phyloP scores from a whole-genome alignment of 2,113 vertebrate species.

The Craseonycteris thonglongyai region DNA sequence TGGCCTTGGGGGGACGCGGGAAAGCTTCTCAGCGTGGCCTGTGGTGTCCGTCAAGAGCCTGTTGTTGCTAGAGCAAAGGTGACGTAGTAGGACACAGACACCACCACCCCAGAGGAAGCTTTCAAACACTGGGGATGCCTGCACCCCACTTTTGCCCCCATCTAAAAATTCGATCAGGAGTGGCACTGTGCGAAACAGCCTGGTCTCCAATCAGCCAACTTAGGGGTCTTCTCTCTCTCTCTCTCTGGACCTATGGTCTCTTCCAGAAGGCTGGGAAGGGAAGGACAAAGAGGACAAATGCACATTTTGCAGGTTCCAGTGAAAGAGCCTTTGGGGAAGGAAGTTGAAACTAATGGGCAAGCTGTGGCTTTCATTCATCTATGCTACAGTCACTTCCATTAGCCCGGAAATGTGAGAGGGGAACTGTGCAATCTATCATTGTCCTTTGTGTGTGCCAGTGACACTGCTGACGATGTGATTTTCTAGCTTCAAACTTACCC shows the following conservation, averaged over 20 bases:
- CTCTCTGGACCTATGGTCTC: background rate
- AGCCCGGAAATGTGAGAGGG: constrained; percentile 27
- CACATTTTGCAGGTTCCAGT: background rate
- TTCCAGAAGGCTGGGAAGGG: background rate
- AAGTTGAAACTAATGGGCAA: constrained; percentile 34
- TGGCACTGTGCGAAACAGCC: too few species aligned
- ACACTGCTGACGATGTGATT: background rate
- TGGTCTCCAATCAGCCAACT: background rate
- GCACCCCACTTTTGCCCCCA: background rate
- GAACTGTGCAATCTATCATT: background rate
- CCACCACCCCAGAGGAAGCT: background rate
- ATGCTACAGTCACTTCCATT: background rate
- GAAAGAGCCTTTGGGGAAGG: constrained; percentile 33
- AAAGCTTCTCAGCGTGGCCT: background rate
- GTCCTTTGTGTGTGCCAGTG: background rate
- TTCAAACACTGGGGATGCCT: background rate
- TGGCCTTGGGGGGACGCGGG: fast-evolving
- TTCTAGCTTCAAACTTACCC: background rate
- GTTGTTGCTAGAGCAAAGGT: background rate
- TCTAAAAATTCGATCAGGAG: background rate
- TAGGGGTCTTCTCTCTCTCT: background rate
- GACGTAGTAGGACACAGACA: fast-evolving
- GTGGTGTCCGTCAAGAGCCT: background rate
- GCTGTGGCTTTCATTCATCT: constrained; percentile 14
- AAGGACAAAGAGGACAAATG: constrained; percentile 18